Evolutionary conservation across 2,797 vertebrate species (phyloP), one percentile per base, ranked within the genome.

Genomic region (Hippocampus kuda): DNA sequence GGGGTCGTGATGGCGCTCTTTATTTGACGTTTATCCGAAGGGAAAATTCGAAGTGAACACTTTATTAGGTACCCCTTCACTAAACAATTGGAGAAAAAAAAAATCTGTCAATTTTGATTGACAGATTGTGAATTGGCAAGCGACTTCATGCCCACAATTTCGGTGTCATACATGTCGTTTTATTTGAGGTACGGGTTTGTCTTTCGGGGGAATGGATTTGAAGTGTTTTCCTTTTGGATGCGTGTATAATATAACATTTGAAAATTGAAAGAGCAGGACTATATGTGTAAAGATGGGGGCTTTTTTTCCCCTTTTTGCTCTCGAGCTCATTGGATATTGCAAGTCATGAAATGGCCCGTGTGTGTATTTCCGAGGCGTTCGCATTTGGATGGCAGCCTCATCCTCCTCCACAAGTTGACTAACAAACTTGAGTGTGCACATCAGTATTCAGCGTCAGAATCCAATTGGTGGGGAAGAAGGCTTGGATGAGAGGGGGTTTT

Each of bases 1-100:
- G 53, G 27, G 66, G 4, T n/a, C n/a, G n/a, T 46, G 63, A 63
- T 44, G 61, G 13, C 22, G 38, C 61, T 65, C 63, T 46, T 51
- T 22, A 66, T 51, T 66, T 22, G 48, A 18, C 24, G 10, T 27
- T 65, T 27, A 16, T 27, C 3, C 6, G 24, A 64, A 15, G 2
- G 7, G 10, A 5, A 22, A 44, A 48, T 51, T 51, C 49, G 22
- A 51, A 22, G 22, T 24, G 41, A 20, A 44, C n/a, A 44, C 41
- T 46, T 18, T 1, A 64, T 41, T 38, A 61, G 27, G 27, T 30
- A 11, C 53, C 10, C 53, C n/a, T 56, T 7, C 7, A 56, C 16
- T 34, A 9, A 26, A 24, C 30, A 6, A 34, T 60, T 30, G 12
- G 8, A 13, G 2, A n/a, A n/a, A n/a, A 46, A 11, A 46, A 46